Evolutionary conservation across 2,113 vertebrate species (phyloP), one percentile per base, ranked within the genome.

Genomic region (Choloepus hoffmanni): DNA sequence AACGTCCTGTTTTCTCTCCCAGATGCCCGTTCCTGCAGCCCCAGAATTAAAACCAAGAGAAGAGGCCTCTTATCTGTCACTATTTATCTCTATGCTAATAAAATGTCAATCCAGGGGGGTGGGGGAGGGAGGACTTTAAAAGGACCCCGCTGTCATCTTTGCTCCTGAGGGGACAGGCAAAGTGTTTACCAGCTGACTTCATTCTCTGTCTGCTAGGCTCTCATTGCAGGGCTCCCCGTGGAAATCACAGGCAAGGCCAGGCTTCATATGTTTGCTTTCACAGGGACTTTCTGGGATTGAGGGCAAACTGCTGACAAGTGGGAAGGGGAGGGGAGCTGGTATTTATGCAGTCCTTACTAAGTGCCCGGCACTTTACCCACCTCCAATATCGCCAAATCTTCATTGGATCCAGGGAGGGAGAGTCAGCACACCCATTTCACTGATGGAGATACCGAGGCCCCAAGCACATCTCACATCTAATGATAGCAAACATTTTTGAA

Each of bases 31-130:
- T 89, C 85, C 84, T 58, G 18, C 60, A 76, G 92, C 90, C n/a
- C 73, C 97, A 98, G 98, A 98, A 91, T 0, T 65, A 94, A 96
- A 97, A 97, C 33, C 95, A 79, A 50, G 96, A 96, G 93, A 36
- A 36, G 36, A 36, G 36, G 96, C 7, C 95, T 0, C 95, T 92
- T 97, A 97, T 97, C 98, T 97, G 40, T 74, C 67, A 1, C 92
- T 28, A 65, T 68, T 97, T 97, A 96, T 97, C 98, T 95, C 97
- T 43, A 65, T 92, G 33, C 97, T 81, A 98, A 48, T 92, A 96
- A 93, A 97, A 97, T 94, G 97, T 85, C 97, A 94, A 72, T 94
- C 89, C 67, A 0, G 48, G 48, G 48, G 48, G 48, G 24, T 50
- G 78, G 67, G 92, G 76, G 74, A 50, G 78, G 62, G 92, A 72